Evolutionary conservation across 1,140 invertebrate genomes (phyloP).

Genomic region (Achatina immaculata): DNA sequence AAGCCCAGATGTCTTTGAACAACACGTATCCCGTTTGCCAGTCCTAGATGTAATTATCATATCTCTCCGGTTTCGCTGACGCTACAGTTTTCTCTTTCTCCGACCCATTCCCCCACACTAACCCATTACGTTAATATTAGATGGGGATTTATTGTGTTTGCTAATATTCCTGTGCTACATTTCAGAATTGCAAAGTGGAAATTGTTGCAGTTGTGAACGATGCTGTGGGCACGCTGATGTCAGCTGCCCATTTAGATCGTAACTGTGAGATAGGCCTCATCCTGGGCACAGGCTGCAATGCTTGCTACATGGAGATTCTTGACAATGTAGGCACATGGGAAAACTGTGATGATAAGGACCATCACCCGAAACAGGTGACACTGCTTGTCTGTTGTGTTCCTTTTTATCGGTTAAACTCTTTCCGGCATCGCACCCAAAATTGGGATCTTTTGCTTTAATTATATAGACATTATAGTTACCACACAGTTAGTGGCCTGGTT

Average conservation of each 20-base stretch:
- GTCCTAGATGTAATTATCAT: too few species aligned
- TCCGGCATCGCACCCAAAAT: too few species aligned
- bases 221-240: constrained; percentile 97
- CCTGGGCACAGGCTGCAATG: constrained; percentile 95
- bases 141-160: background rate
- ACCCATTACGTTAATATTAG: too few species aligned
- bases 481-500: too few species aligned
- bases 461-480: too few species aligned
- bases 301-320: constrained; percentile 95
- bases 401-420: background rate
- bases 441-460: too few species aligned
- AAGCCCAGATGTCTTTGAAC: too few species aligned
- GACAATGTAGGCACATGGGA: constrained; percentile 74
- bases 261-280: constrained; percentile 92
- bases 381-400: background rate
- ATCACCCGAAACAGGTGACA: constrained; percentile 78
- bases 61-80: too few species aligned
- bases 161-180: background rate
- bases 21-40: too few species aligned
- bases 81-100: too few species aligned
- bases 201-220: constrained; percentile 97
- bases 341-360: constrained; percentile 68
- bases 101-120: too few species aligned
- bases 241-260: constrained; percentile 92
- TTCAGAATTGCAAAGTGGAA: constrained; percentile 87